Base-by-base conservation (phyloP, 35 echinoderm and acorn worm species). In the Stichopus chloronotus region DNA sequence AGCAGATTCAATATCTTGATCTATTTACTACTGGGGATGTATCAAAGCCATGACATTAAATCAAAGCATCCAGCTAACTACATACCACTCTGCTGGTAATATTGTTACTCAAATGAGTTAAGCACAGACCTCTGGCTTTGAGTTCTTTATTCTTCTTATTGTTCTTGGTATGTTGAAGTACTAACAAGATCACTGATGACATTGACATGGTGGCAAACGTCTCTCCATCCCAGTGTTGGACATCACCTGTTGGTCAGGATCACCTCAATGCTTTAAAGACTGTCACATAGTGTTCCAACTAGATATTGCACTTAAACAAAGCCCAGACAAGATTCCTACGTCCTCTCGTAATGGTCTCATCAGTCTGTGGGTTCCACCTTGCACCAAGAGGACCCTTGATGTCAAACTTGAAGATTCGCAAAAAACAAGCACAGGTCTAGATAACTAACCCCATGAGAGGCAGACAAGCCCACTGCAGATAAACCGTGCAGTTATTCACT, bases 81-180 rank as follows among this genome's bases (percentile, higher is more conserved):
- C 8, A 14, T 61, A 61, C 8, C 59, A 8, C 14, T 20, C 19
- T n/a, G n/a, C 19, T 74, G 17, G 19, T 74, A 74, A 74, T 74
- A n/a, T n/a, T 74, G 19, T 14, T 74, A 7, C 16, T 19, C 17
- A 72, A 16, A n/a, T n/a, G n/a, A n/a, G 4, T 14, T 78, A 2
- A 24, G 8, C 2, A 7, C 81, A 57, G 4, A 88, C 87, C 87
- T 54, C 87, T 89, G 61, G 87, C 87, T 52, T 89, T 89, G 19
- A 89, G 57, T 89, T 89, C 87, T 55, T 89, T 89, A 19, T 89
- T 89, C 61, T 89, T 89, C 60, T 89, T 89, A 43, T 4, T 96
- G 80, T 99, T 96, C 58, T 96, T 96, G 90, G 93, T 94, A 63
- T 99, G 97, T 78, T 99, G 95, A 23, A 99, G 77, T 8, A 99